phyloP scores from a whole-genome alignment of 2,888 invertebrate species.

The Hirtodrosophila trivittata region DNA sequence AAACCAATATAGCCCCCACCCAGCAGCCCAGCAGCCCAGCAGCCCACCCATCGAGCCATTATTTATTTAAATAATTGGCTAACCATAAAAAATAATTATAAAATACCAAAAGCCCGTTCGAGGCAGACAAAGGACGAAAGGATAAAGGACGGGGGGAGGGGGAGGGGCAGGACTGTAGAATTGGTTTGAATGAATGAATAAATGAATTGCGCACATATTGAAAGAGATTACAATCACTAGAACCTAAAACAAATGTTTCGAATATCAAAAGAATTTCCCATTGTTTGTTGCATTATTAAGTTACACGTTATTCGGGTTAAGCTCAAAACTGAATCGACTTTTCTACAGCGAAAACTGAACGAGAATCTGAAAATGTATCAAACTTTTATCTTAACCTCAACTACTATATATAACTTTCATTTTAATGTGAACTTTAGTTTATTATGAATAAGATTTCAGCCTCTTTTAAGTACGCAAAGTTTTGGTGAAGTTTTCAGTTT shows the following conservation, averaged over 20 bases:
- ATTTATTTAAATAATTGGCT: conserved; percentile 78
- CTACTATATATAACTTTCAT: no score
- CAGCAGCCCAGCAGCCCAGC: conserved; percentile 4
- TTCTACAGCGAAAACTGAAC: no score
- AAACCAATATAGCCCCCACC: background rate
- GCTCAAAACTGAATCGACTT: no score
- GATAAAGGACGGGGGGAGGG: background rate
- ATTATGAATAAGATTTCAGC: no score
- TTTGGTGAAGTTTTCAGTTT: no score
- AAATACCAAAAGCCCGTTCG: conserved; percentile 47
- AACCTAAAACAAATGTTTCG: conserved; percentile 9
- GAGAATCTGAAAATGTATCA: no score
- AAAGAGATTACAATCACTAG: conserved; percentile 35
- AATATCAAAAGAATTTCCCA: background rate
- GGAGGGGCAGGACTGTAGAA: conserved; percentile 2
- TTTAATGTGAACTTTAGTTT: no score
- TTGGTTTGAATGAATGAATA: conserved; percentile 54
- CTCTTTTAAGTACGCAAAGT: no score
- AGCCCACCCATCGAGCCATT: conserved; percentile 39
- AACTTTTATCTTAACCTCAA: no score
- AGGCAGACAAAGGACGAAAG: conserved; percentile 30
- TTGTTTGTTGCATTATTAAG: conserved; percentile 3
- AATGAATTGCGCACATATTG: conserved; percentile 35
- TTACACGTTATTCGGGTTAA: no score
- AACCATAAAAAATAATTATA: conserved; percentile 64